Percentiles rank a stretch among this genome's conserved stretches.
Evolutionary conservation across 2,113 vertebrate species (phyloP).

Genomic region (Xenus cinereus): DNA sequence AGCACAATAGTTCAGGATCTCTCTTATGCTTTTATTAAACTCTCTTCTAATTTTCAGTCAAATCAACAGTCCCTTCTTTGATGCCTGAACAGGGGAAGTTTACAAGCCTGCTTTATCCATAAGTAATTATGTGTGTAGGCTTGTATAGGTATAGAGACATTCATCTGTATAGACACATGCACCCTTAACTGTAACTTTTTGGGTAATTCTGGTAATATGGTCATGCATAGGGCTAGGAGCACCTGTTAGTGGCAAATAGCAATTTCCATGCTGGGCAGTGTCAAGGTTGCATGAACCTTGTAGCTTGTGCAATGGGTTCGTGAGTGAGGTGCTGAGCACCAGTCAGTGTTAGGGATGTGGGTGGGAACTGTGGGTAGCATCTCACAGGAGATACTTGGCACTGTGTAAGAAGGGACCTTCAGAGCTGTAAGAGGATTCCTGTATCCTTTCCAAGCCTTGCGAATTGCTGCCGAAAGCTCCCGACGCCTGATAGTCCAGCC

Average conservation of each 20-base stretch:
- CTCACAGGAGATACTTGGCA: background rate
- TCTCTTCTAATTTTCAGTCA: background rate
- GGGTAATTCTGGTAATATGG: background rate
- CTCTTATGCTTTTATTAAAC: background rate
- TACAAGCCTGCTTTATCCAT: background rate
- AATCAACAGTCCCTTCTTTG: background rate
- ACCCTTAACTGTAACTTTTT: background rate
- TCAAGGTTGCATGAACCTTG: background rate
- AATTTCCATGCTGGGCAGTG: background rate
- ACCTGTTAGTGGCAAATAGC: background rate
- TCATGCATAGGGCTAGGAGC: background rate
- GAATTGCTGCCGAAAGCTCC: background rate
- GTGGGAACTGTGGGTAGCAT: background rate
- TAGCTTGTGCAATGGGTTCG: rapidly evolving
- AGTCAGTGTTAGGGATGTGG: rapidly evolving
- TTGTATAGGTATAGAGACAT: background rate
- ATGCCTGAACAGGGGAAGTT: background rate
- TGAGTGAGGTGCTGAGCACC: background rate
- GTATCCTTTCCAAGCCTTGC: background rate
- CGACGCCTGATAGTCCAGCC: background rate
- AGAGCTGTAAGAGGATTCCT: background rate
- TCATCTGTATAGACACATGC: background rate
- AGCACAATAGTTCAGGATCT: background rate
- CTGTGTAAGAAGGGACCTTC: background rate
- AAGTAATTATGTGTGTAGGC: background rate